Evolutionary conservation across 2,113 vertebrate species (phyloP).

Genomic region (Rhynchomys soricoides): DNA sequence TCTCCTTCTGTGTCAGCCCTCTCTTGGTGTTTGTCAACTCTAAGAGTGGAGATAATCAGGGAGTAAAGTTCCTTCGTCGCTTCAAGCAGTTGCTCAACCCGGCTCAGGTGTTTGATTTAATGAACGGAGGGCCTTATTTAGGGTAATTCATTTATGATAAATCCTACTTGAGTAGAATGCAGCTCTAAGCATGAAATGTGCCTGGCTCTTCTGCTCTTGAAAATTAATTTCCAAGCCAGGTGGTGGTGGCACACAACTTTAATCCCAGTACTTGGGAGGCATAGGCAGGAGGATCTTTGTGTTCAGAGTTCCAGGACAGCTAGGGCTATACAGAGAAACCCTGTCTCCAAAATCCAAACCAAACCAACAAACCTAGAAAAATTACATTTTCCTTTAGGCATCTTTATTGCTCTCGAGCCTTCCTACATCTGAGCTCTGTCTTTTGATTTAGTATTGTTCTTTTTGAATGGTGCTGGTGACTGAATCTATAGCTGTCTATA

Average conservation of each 20-base stretch:
- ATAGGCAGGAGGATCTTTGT: background rate
- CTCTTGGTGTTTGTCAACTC: slow-evolving; percentile 99
- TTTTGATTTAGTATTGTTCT: background rate
- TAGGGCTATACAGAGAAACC: background rate
- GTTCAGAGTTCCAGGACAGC: background rate
- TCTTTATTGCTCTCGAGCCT: background rate
- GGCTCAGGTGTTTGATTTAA: slow-evolving; percentile 99
- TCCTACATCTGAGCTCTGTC: background rate
- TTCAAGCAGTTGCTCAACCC: slow-evolving; percentile 99
- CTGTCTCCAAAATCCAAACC: background rate
- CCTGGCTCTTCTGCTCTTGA: slow-evolving; percentile 44
- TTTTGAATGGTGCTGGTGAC: background rate
- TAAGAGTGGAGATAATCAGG: slow-evolving; percentile 99
- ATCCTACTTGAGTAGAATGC: slow-evolving; percentile 57
- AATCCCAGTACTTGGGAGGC: background rate
- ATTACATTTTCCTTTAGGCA: background rate
- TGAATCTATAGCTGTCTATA: too few relatives aligned
- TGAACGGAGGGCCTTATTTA: slow-evolving; percentile 98
- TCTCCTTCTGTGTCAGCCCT: slow-evolving; percentile 97
- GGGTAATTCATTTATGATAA: slow-evolving; percentile 89
- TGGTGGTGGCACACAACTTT: background rate
- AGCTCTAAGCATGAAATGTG: slow-evolving; percentile 34
- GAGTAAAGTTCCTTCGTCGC: slow-evolving; percentile 98
- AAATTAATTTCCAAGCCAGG: background rate
- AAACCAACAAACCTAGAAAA: background rate